A percentile compares a stretch with the other conserved stretches of the same genome.
Conservation (phyloP, 2,797 vertebrate species). For the Cossypha caffra region DNA sequence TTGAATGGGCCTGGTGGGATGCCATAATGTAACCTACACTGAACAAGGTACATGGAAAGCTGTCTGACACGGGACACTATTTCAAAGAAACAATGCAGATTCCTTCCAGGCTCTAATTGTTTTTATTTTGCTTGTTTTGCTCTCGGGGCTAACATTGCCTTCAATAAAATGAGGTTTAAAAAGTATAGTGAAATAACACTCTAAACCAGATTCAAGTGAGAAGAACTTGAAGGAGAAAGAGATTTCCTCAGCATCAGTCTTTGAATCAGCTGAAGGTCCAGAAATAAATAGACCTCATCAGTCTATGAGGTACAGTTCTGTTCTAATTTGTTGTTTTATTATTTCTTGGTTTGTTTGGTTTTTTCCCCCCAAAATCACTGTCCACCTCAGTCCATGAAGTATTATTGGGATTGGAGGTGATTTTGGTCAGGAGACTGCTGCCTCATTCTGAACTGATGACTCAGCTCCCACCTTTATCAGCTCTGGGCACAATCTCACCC, state of each 20-base stretch:
- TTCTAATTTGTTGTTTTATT: neutral
- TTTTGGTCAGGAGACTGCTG: neutral
- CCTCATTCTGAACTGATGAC: neutral
- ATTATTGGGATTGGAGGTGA: neutral
- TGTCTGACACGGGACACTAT: neutral
- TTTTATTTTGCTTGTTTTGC: conserved; percentile 41
- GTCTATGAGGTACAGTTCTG: neutral
- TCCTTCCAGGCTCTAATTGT: conserved; percentile 28
- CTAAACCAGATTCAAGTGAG: neutral
- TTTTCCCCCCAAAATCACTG: neutral
- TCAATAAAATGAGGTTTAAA: conserved; percentile 16
- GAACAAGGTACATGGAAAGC: neutral
- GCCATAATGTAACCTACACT: neutral
- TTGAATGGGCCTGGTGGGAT: conserved; percentile 46
- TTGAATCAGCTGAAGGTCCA: neutral
- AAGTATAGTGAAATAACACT: conserved; percentile 6
- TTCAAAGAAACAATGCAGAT: conserved; percentile 24
- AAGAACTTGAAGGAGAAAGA: neutral
- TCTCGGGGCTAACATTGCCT: neutral
- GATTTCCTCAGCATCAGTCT: neutral
- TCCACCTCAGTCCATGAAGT: neutral
- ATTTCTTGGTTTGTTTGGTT: neutral
- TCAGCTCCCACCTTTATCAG: neutral
- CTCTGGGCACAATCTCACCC: neutral
- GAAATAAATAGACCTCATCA: neutral